Evolutionary conservation across 1,140 invertebrate species (phyloP), one percentile per base, ranked within the genome.

Genomic region (Anoplophora glabripennis): DNA sequence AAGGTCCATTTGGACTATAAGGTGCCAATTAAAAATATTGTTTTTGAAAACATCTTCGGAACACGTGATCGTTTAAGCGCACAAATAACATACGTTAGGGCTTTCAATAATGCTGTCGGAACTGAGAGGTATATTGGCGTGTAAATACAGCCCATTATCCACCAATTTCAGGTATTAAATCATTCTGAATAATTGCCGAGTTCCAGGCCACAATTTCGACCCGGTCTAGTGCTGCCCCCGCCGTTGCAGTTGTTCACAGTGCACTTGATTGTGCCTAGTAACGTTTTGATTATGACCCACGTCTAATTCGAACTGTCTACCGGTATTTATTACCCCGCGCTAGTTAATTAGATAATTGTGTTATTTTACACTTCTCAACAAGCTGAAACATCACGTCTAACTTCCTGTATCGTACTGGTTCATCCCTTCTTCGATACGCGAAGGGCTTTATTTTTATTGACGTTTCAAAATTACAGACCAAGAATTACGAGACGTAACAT

Each of bases 111-210:
- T 40, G 57, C 57, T 68, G 66, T 70, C 68, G 61, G 64, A 65
- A 65, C 53, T 67, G 66, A 68, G 68, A 67, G 65, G 63, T 70
- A 68, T 70, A 70, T 68, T 59, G 66, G 68, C 63, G 62, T 67
- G 64, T 69, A 69, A 71, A 69, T 70, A 63, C 62, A 63, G 56
- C 63, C 68, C 65, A 72, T 72, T 70, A 72, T 66, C 64, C 65
- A 64, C 66, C 66, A 72, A 72, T 72, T 72, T 72, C 63, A 67
- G 65, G 70, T 70, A 67, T 70, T 72, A 72, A 70, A 72, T 72
- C 70, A 72, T 69, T 72, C 65, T 59, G 62, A 67, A 70, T 72
- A 70, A 72, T 72, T 70, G 70, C 59, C 56, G 37, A 56, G 54
- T 65, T 62, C 54, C 54, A 17, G n/a, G 18, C 12, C 18, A 33